A percentile compares a stretch with the other conserved stretches of the same genome.
phyloP scores from a whole-genome alignment of 2,888 invertebrate species.

The Lasioglossum figueresi region DNA sequence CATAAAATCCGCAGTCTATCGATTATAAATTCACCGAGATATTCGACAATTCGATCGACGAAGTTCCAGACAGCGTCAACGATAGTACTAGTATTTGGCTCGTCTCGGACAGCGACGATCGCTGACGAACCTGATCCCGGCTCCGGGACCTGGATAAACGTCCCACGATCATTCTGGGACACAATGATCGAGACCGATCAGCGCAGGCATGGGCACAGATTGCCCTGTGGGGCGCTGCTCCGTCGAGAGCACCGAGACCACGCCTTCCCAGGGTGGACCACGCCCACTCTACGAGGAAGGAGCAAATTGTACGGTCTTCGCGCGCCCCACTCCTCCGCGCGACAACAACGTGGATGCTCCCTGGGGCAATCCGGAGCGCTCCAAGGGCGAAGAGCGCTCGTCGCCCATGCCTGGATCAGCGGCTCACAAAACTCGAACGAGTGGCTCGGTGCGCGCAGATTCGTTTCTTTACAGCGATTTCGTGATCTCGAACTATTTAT shows the following conservation, averaged over 20 bases:
- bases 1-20: too few relatives aligned
- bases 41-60: background rate
- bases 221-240: background rate
- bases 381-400: background rate
- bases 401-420: slow-evolving; percentile 5
- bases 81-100: background rate
- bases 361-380: background rate
- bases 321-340: background rate
- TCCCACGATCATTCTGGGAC: background rate
- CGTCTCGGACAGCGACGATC: slow-evolving; percentile 13
- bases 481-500: slow-evolving; percentile 45
- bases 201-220: background rate
- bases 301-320: background rate
- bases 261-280: background rate
- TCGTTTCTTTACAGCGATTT: slow-evolving; percentile 78
- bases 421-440: slow-evolving; percentile 51
- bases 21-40: background rate
- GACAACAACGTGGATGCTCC: background rate
- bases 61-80: background rate
- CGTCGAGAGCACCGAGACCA: background rate
- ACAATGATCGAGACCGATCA: background rate
- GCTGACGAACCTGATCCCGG: slow-evolving; percentile 6
- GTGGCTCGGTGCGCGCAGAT: slow-evolving; percentile 83
- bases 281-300: background rate
- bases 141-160: background rate